phyloP scores from a whole-genome alignment of 1,140 invertebrate species.

The Bombus waltoni region DNA sequence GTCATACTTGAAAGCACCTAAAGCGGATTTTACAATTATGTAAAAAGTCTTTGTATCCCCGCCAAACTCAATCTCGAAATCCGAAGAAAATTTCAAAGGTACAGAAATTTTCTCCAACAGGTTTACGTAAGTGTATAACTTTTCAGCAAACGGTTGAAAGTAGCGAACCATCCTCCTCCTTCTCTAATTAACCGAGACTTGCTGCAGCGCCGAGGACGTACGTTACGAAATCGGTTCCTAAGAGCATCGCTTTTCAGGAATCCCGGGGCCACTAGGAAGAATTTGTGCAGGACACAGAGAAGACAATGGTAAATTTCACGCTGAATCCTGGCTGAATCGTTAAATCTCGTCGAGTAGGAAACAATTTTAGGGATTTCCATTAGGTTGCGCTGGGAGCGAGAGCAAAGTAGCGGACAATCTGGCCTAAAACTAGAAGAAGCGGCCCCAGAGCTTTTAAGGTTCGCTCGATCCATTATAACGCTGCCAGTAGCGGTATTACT shows the following conservation, averaged over 20 bases:
- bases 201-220: not conserved
- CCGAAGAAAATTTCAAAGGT: not conserved
- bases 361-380: conserved; percentile 52
- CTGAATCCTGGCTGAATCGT: conserved; percentile 2
- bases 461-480: conserved; percentile 38
- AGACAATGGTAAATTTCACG: conserved; percentile 16
- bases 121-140: not conserved
- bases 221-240: not conserved
- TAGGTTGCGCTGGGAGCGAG: not conserved
- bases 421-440: conserved; percentile 28
- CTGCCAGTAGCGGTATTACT: conserved; percentile 38
- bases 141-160: not conserved
- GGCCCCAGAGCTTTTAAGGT: conserved; percentile 19
- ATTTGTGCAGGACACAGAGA: not conserved
- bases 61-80: not conserved
- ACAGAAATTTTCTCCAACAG: not conserved
- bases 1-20: not conserved
- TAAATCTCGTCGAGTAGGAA: conserved; percentile 24
- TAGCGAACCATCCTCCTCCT: not conserved
- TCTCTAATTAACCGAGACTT: not conserved
- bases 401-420: conserved; percentile 4
- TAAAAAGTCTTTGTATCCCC: not conserved
- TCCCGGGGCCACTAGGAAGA: not conserved
- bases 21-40: not conserved
- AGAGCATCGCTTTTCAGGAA: not conserved